These are phyloP conservation scores for Scaptomyza reducta DNA, from an alignment of 2,888 invertebrate genomes.

Conservation along the genomic window DNA sequence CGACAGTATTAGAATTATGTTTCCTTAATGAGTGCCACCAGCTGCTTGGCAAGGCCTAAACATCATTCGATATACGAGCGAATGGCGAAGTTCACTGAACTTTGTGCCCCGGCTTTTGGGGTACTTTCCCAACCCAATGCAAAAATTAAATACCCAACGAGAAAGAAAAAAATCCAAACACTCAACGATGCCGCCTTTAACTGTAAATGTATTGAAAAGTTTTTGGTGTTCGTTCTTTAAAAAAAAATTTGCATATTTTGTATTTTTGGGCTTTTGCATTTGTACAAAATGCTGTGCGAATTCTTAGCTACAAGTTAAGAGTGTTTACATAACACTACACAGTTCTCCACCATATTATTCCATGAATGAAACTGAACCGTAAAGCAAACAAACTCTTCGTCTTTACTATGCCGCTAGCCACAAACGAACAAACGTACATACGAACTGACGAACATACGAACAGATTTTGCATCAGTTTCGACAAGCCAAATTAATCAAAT, in stretches of 20 bases:
- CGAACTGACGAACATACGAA: too few species aligned
- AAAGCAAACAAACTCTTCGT: slow-evolving; percentile 70
- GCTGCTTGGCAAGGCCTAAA: slow-evolving; percentile 47
- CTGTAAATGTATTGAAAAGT: slow-evolving; percentile 74
- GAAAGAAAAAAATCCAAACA: slow-evolving; percentile 28
- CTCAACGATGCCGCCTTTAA: slow-evolving; percentile 70
- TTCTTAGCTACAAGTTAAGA: slow-evolving; percentile 38
- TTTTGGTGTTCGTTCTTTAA: slow-evolving; percentile 42
- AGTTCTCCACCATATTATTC: slow-evolving; percentile 18
- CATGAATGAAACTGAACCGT: slow-evolving; percentile 78
- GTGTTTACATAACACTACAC: slow-evolving; percentile 78
- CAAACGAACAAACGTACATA: slow-evolving; percentile 6
- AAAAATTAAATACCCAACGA: slow-evolving; percentile 38
- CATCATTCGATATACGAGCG: slow-evolving; percentile 75
- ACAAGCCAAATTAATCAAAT: slow-evolving; percentile 69
- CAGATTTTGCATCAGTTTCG: slow-evolving; percentile 71
- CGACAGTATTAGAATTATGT: slow-evolving; percentile 67
- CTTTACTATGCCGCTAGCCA: slow-evolving; percentile 39
- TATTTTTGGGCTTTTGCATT: slow-evolving; percentile 49
- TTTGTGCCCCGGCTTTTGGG: slow-evolving; percentile 56
- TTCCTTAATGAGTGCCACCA: slow-evolving; percentile 76
- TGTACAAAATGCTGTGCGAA: slow-evolving; percentile 54
- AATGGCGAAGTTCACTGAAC: slow-evolving; percentile 69
- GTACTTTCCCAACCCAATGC: slow-evolving; percentile 71
- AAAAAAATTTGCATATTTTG: slow-evolving; percentile 73